phyloP scores from a whole-genome alignment of 2,888 invertebrate species.

The Spisula solida region DNA sequence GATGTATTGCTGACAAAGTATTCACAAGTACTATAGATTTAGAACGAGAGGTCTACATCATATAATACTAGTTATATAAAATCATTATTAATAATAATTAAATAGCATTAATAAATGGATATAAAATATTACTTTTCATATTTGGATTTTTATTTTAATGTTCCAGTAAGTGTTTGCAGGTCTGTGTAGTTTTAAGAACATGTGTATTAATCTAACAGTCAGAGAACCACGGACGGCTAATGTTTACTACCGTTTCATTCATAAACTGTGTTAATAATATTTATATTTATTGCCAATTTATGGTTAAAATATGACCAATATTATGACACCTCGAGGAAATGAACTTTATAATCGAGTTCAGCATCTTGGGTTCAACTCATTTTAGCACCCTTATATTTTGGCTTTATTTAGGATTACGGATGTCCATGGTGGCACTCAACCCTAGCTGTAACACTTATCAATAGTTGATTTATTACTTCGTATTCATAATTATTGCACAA shows the following conservation, averaged over 20 bases:
- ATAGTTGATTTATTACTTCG: constrained; percentile 28
- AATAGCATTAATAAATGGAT: background rate
- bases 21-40: too few species aligned
- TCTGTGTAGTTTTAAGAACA: background rate
- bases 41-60: too few species aligned
- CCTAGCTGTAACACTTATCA: background rate
- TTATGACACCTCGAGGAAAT: background rate
- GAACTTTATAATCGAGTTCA: constrained; percentile 14
- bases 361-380: background rate
- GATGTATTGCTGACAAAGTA: too few species aligned
- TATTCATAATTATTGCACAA: constrained; percentile 38
- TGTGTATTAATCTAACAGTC: background rate
- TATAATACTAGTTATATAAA: too few species aligned
- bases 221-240: background rate
- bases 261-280: background rate
- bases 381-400: background rate
- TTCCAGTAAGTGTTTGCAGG: background rate
- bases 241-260: background rate
- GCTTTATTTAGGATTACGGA: background rate
- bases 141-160: background rate
- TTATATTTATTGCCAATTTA: background rate
- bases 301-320: background rate
- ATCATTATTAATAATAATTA: too few species aligned
- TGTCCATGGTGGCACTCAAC: background rate
- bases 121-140: background rate